Percentiles rank a stretch among this genome's conserved stretches.
phyloP scores from a whole-genome alignment of 2,797 vertebrate species.

The Limnodromus scolopaceus region DNA sequence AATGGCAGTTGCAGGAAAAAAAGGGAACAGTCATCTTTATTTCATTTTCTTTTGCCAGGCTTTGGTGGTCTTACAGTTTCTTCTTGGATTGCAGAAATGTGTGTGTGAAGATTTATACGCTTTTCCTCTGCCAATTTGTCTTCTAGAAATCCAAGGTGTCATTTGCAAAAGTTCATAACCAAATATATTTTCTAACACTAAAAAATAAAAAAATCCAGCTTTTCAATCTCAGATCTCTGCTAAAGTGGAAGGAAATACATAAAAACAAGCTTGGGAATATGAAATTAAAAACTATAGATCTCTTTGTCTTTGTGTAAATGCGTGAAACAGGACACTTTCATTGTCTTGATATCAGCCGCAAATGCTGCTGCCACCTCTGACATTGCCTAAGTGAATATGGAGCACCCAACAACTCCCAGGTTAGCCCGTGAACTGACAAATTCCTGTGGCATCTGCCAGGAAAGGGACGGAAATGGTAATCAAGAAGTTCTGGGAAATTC shows the following conservation, averaged over 20 bases:
- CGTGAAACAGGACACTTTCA: background rate
- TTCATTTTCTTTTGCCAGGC: slow-evolving; percentile 23
- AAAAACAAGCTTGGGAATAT: background rate
- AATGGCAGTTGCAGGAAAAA: background rate
- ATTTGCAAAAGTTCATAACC: background rate
- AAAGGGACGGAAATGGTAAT: background rate
- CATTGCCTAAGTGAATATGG: background rate
- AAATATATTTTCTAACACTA: background rate
- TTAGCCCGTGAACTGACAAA: background rate
- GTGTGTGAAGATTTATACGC: slow-evolving; percentile 4
- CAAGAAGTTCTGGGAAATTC: background rate
- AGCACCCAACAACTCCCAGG: background rate
- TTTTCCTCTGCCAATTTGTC: background rate
- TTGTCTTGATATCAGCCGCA: background rate
- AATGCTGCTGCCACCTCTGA: background rate
- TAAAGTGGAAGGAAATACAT: background rate
- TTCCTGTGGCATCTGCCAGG: background rate
- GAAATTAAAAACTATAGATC: background rate
- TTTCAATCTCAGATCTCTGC: background rate
- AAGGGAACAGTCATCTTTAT: background rate
- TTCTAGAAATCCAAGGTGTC: slow-evolving; percentile 11
- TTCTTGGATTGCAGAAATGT: background rate
- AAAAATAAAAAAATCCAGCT: background rate
- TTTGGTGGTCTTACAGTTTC: slow-evolving; percentile 23
- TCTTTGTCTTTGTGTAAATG: background rate